Evolutionary conservation across 2,888 invertebrate genomes (phyloP), one percentile per base, ranked within the genome.

Genomic region (Heliconius sara): DNA sequence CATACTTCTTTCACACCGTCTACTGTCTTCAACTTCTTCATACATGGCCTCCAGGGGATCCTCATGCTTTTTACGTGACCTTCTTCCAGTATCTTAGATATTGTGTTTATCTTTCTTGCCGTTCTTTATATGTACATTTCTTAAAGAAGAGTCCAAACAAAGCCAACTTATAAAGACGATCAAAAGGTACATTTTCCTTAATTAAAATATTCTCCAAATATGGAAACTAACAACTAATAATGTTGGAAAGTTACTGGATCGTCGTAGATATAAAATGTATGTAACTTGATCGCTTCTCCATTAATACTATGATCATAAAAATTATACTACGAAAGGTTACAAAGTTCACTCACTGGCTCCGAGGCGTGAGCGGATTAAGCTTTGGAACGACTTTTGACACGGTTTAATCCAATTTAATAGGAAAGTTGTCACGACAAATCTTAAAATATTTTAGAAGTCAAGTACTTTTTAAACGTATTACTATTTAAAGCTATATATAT

Each of bases 391-490:
- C 78, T 60, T 57, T 74, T 74, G 74, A 74, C 74, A 74, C 74
- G 74, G 47, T 79, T 39, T 25, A 66, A 72, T 75, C 60, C 79
- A 76, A 67, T 78, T 68, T 68, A 80, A 80, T 73, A 6, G 73
- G 66, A 79, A 68, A 73, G 67, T 43, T 76, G 76, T 76, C 76
- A 76, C 72, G 78, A 76, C 72, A 76, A 30, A 43, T 43, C 39
- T 63, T 68, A 77, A 60, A 70, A 76, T 68, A 75, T 75, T 72
- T 43, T 73, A 68, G 47, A 74, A 57, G 74, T 78, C 57, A 74
- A 60, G 13, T 27, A 52, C 19, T 19, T 19, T 52, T 19, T 52
- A 52, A 60, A 60, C 10, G 10, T 60, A 60, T 57, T 57, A n/a
- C n/a, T 57, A 19, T 47, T 47, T 47, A 47, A 52, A 52, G 19